Evolutionary conservation across 2,113 vertebrate species (phyloP), one percentile per base, ranked within the genome.

Genomic region (Alectura lathami): DNA sequence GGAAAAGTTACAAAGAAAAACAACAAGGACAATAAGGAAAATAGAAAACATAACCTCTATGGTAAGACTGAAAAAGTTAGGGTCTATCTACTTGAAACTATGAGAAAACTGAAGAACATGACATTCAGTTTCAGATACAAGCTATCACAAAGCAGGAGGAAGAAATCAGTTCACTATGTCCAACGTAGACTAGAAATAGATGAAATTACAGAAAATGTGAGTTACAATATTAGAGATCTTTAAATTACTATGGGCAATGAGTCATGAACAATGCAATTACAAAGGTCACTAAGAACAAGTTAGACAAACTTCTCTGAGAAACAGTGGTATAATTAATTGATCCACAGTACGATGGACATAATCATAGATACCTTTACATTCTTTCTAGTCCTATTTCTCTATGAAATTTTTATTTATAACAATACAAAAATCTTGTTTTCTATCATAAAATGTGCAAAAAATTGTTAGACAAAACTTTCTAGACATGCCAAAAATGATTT

Each of bases 1-100:
- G 32, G 66, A 89, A 54, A 82, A 48, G 68, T 62, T 87, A 94
- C 48, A 87, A 85, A 93, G 87, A 67, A 85, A 89, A 88, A 53
- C 43, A 89, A 87, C 5, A 48, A 78, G 13, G 43, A 84, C 38
- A 91, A 60, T 72, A 84, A 79, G 48, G 74, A 92, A 84, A 68
- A 18, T 56, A 73, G 51, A 89, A 94, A 91, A 91, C 69, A 77
- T 74, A 78, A 87, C 10, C 24, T 79, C 57, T 68, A 0, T 43
- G 22, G 20, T 67, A 94, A 81, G 32, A 77, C 3, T 63, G 59
- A 88, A 92, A 95, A 43, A 91, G 84, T 53, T 38, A 50, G 17
- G 5, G 18, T 57, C 45, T 62, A 66, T 63, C 30, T 81, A 27
- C 43, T 59, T 92, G 54, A 90, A 45, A n/a, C 54, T 56, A 30